Conservation (phyloP, 1,140 invertebrate species). For the Leptinotarsa defecta region DNA sequence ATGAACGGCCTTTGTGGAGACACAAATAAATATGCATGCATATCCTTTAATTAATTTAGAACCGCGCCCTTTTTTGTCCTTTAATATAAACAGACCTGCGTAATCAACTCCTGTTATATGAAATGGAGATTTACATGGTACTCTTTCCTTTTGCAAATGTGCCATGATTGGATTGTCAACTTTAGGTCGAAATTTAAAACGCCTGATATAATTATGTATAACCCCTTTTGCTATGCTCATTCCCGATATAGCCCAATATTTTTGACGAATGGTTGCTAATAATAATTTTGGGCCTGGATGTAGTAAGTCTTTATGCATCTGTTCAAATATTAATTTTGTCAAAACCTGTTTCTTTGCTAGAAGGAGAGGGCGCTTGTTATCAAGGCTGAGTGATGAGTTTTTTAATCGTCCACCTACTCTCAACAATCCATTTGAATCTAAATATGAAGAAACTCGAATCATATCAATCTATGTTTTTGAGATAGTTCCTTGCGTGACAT, state of each 20-base stretch:
- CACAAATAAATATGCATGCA: not conserved
- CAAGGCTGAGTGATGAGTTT: no score
- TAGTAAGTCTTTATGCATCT: no score
- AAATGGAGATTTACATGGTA: not conserved
- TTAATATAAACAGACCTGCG: constrained; percentile 3
- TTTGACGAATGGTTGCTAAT: no score
- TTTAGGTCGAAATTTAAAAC: not conserved
- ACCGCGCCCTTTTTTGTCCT: constrained; percentile 3
- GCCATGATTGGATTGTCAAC: not conserved
- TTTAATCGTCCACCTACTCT: no score
- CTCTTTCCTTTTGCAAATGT: not conserved
- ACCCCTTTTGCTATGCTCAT: not conserved
- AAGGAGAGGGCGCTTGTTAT: no score
- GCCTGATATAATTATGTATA: not conserved
- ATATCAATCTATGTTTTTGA: no score
- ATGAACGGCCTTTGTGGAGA: not conserved
- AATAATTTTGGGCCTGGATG: no score
- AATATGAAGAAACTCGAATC: no score
- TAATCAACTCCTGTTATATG: not conserved
- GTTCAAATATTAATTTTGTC: no score
- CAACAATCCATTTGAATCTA: no score
- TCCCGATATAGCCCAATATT: not conserved
- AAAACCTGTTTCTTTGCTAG: no score
- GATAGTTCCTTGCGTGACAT: no score
- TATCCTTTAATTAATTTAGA: not conserved